Percentiles rank a stretch among this genome's conserved stretches.
Evolutionary conservation across 1,140 invertebrate species (phyloP).

Genomic region (Rhyzopertha dominica): DNA sequence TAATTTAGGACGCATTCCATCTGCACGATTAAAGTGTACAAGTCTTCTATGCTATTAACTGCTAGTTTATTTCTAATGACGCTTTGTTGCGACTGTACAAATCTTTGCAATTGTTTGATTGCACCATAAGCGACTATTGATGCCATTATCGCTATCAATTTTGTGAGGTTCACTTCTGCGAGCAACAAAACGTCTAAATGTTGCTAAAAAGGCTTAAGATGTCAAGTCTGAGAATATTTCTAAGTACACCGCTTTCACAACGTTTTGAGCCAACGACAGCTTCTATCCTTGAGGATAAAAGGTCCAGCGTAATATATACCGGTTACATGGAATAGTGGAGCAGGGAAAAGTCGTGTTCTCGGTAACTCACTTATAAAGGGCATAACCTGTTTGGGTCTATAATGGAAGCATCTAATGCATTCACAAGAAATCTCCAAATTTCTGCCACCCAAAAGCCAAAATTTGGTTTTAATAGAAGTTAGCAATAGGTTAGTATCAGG

Average conservation of each 20-base stretch:
- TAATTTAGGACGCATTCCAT: too few relatives aligned
- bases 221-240: conserved; percentile 33
- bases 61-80: too few relatives aligned
- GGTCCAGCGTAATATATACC: conserved; percentile 41
- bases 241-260: conserved; percentile 36
- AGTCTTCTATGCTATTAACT: conserved; percentile 4
- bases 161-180: conserved; percentile 27
- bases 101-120: not conserved
- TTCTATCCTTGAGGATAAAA: conserved; percentile 25
- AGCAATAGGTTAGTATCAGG: too few relatives aligned
- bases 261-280: conserved; percentile 18
- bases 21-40: too few relatives aligned
- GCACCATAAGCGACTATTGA: conserved; percentile 14
- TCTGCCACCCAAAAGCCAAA: conserved; percentile 13
- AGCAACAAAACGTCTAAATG: conserved; percentile 34
- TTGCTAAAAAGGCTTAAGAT: conserved; percentile 25
- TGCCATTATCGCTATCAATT: conserved; percentile 28
- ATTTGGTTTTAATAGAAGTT: too few relatives aligned
- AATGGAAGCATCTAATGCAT: conserved; percentile 17
- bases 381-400: conserved; percentile 4
- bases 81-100: too few relatives aligned
- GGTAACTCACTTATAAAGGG: conserved; percentile 40
- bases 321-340: conserved; percentile 29
- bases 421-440: conserved; percentile 17
- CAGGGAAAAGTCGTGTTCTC: conserved; percentile 24